A percentile compares a stretch with the other conserved stretches of the same genome.
phyloP scores from a whole-genome alignment of 2,113 vertebrate species.

The Baryphthengus martii region DNA sequence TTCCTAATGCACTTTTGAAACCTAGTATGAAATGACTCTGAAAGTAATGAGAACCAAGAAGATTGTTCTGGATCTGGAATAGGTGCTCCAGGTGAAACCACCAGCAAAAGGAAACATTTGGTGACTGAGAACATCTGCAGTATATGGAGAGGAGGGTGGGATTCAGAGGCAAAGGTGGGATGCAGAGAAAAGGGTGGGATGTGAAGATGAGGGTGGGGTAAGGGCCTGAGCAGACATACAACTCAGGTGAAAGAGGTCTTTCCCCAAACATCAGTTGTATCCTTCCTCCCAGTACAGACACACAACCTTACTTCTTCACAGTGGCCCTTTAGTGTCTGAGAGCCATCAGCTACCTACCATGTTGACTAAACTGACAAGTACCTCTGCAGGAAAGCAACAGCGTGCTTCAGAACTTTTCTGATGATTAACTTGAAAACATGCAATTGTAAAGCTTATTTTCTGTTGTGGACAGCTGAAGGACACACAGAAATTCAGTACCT shows the following conservation, averaged over 20 bases:
- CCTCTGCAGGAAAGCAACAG: background rate
- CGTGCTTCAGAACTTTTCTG: background rate
- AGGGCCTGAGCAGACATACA: rapidly evolving
- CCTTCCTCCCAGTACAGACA: background rate
- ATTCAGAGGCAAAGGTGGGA: background rate
- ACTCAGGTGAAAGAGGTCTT: background rate
- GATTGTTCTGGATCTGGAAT: background rate
- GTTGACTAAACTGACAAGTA: background rate
- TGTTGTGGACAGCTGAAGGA: background rate
- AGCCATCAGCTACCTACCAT: background rate
- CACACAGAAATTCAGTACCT: background rate
- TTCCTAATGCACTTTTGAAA: background rate
- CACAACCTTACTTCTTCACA: background rate
- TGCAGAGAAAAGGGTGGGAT: background rate
- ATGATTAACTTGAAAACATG: background rate
- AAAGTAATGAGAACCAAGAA: background rate
- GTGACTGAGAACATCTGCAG: background rate
- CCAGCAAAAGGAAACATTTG: background rate
- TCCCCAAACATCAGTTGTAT: background rate
- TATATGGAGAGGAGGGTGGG: background rate
- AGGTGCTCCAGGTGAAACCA: background rate
- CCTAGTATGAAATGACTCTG: background rate
- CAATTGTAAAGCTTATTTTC: background rate
- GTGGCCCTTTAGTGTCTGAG: background rate
- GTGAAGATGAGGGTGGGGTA: background rate